Conservation (phyloP, 2,797 vertebrate genomes). For the Oryzias sinensis region DNA sequence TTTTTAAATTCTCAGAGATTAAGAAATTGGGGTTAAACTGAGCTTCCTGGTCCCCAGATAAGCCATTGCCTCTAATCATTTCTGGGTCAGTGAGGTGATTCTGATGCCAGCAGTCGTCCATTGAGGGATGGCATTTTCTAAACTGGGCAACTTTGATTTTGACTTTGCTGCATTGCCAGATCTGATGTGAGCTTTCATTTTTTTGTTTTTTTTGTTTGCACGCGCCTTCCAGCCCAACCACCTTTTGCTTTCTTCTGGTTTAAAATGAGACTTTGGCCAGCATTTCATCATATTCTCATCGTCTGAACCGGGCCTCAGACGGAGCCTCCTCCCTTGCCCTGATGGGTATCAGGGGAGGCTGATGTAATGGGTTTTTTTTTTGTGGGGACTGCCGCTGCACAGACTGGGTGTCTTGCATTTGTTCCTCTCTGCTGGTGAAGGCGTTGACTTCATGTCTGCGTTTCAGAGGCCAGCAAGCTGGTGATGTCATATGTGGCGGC, state of each 20-base stretch:
- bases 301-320: too few relatives aligned
- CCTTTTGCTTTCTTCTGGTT: slow-evolving; percentile 13
- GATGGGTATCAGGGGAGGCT: slow-evolving; percentile 44
- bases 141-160: slow-evolving; percentile 11
- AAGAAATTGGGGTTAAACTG: slow-evolving; percentile 21
- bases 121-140: slow-evolving; percentile 21
- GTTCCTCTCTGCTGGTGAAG: slow-evolving; percentile 32
- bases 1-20: not conserved
- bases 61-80: slow-evolving; percentile 39
- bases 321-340: slow-evolving; percentile 9
- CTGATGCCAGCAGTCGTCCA: slow-evolving; percentile 39
- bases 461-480: slow-evolving; percentile 97
- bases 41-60: not conserved
- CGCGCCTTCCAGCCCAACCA: not conserved
- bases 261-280: slow-evolving; percentile 58
- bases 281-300: slow-evolving; percentile 5
- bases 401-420: slow-evolving; percentile 23
- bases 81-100: slow-evolving; percentile 46
- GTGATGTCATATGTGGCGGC: slow-evolving; percentile 99
- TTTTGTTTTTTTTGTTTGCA: slow-evolving; percentile 1
- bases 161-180: slow-evolving; percentile 4
- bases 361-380: slow-evolving; percentile 65
- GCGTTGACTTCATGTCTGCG: slow-evolving; percentile 44
- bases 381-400: slow-evolving; percentile 18
- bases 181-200: not conserved